Evolutionary conservation across 2,797 vertebrate species (phyloP), one percentile per base, ranked within the genome.

Genomic region (Halcyon smyrnensis): DNA sequence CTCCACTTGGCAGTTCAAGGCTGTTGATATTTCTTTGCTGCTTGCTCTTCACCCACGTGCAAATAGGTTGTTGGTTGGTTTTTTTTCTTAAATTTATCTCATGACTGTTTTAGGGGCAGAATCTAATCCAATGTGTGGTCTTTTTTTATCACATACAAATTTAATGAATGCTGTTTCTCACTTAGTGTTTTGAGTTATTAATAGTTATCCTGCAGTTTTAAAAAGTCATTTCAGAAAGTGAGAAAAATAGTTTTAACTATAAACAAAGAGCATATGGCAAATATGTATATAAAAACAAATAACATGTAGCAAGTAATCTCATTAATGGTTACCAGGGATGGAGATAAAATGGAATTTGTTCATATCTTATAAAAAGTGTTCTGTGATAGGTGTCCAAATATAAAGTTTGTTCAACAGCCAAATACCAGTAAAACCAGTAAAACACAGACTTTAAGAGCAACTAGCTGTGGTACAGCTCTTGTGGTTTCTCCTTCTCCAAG

Each of bases 251-350:
- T 34, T 78, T 32, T n/a, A 68, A 37, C 25, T 62, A 8, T 41
- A 79, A 91, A 85, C 21, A 83, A 87, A 91, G 43, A 74, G 36
- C 59, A 87, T 81, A 54, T 90, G 94, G 67, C 62, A 78, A 76
- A 79, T 56, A 50, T 27, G 20, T 69, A n/a, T 54, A 62, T 65
- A 88, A 90, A 87, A 70, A n/a, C 27, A 94, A 85, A 83, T 81
- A 88, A 21, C 10, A 25, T 14, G 15, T 17, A 74, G 50, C 36
- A 32, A 71, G 23, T 59, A 62, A 80, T 65, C 34, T 86, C 14
- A 36, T 56, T 79, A 75, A 54, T 1, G 11, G 21, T 30, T 69
- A 80, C 19, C 32, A 86, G 37, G 56, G 24, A 39, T 10, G 34
- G 19, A 41, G 9, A 45, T 17, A 53, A 64, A 73, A 39, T 54